phyloP scores from a whole-genome alignment of 2,113 vertebrate genomes.

The Epinephelus cyanopodus region DNA sequence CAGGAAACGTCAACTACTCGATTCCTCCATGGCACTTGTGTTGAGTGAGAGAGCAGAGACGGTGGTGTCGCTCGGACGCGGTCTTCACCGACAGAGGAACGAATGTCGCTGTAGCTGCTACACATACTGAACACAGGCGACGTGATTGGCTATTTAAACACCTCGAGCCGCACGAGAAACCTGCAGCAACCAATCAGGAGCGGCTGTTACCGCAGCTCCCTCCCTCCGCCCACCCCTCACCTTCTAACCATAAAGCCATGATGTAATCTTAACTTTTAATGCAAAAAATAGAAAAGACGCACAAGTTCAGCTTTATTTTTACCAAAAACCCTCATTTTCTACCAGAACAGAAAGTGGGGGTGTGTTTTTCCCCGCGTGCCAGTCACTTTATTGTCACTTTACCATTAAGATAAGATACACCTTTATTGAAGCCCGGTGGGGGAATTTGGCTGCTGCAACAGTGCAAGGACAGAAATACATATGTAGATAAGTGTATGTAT shows the following conservation, averaged over 20 bases:
- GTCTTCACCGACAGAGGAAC: conserved; percentile 78
- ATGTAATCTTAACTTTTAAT: neutral
- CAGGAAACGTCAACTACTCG: conserved; percentile 86
- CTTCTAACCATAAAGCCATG: neutral
- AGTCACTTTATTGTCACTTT: too few relatives aligned
- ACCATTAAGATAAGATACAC: too few relatives aligned
- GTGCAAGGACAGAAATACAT: too few relatives aligned
- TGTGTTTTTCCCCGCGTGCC: too few relatives aligned
- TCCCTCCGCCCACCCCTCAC: neutral
- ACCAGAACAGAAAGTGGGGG: too few relatives aligned
- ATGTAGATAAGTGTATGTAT: too few relatives aligned
- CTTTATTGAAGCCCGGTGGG: too few relatives aligned
- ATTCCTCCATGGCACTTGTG: conserved; percentile 80
- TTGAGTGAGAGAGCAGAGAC: conserved; percentile 60
- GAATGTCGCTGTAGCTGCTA: neutral
- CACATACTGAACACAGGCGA: conserved; percentile 30
- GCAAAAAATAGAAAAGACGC: neutral
- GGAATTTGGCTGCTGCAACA: too few relatives aligned
- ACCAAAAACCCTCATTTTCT: too few relatives aligned
- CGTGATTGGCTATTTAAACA: conserved; percentile 87
- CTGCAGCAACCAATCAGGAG: conserved; percentile 68
- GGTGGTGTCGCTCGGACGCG: conserved; percentile 67
- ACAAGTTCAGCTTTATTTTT: too few relatives aligned
- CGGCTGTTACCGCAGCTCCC: neutral
- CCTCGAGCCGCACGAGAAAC: rapidly evolving